Percentiles rank a stretch among this genome's conserved stretches.
These are phyloP conservation scores for Pandemis cinnamomeana DNA, from an alignment of 2,888 invertebrate species.

Conservation along the genomic window DNA sequence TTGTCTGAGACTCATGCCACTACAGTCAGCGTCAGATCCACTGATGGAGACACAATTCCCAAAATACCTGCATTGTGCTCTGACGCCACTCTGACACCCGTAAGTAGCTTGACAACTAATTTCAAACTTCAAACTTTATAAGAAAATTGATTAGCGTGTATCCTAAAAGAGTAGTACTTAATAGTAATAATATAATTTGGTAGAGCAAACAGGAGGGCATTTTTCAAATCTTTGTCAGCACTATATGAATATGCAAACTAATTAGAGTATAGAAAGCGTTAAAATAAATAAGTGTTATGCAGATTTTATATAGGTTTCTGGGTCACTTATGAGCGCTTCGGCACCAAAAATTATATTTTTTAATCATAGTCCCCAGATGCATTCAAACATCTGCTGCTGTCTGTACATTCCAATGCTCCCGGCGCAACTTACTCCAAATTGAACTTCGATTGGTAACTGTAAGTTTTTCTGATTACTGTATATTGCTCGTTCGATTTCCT, in stretches of 20 bases:
- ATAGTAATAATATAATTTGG: too few species aligned
- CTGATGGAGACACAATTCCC: not conserved
- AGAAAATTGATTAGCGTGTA: too few species aligned
- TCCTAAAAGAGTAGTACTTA: too few species aligned
- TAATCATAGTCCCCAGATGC: not conserved
- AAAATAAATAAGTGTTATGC: not conserved
- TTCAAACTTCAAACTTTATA: too few species aligned
- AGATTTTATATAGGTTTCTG: not conserved
- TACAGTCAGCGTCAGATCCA: not conserved
- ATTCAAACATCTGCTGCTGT: not conserved
- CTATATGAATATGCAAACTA: too few species aligned
- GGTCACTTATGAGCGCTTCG: not conserved
- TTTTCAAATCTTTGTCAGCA: too few species aligned
- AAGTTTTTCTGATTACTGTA: slow-evolving; percentile 4
- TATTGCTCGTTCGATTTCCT: slow-evolving; percentile 33
- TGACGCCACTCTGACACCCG: too few species aligned
- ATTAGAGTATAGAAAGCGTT: not conserved
- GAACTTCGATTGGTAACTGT: slow-evolving; percentile 30
- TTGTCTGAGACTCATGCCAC: slow-evolving; percentile 37
- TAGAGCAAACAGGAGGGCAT: too few species aligned
- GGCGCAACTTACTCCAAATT: not conserved
- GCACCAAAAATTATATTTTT: not conserved
- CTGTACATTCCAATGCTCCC: not conserved
- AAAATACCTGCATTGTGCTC: not conserved
- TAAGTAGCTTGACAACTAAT: too few species aligned